Conservation (phyloP, 2,888 invertebrate genomes). For the Caenorhabditis imperialis region DNA sequence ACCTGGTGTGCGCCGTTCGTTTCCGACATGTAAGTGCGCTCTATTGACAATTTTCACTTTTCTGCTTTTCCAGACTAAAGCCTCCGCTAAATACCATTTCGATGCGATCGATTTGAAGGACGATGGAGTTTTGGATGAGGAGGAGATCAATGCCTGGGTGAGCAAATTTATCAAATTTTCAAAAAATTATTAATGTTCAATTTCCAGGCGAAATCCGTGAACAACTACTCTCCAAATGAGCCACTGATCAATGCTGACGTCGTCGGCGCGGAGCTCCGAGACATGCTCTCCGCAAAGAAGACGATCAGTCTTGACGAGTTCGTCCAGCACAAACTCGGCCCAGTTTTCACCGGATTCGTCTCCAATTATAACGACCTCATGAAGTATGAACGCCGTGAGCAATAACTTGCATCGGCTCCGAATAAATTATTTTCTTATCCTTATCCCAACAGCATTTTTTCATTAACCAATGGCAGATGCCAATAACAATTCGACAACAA, state of each 20-base stretch:
- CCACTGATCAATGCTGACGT: constrained; percentile 1
- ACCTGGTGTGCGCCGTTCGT: constrained; percentile 35
- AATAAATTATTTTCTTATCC: constrained; percentile 14
- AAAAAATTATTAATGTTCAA: neutral
- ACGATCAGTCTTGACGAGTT: constrained; percentile 12
- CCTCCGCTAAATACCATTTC: constrained; percentile 49
- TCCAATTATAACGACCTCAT: constrained; percentile 22
- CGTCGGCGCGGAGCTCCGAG: constrained; percentile 23
- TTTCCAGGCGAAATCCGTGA: constrained; percentile 14
- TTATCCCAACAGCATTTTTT: neutral
- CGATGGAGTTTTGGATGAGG: constrained; percentile 49
- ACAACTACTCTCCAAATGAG: constrained; percentile 14
- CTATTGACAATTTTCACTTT: neutral
- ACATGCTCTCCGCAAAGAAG: constrained; percentile 17
- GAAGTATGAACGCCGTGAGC: constrained; percentile 33
- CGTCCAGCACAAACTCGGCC: constrained; percentile 4
- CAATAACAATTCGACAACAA: neutral
- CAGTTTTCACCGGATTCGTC: constrained; percentile 23
- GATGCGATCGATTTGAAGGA: constrained; percentile 42
- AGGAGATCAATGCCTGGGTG: constrained; percentile 32
- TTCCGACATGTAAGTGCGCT: constrained; percentile 35
- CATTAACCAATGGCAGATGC: neutral
- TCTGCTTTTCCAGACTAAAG: constrained; percentile 33
- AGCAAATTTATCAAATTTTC: neutral
- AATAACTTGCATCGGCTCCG: constrained; percentile 7